Base-by-base conservation (phyloP, 1,140 invertebrate species). In the Hylaeus anthracinus region DNA sequence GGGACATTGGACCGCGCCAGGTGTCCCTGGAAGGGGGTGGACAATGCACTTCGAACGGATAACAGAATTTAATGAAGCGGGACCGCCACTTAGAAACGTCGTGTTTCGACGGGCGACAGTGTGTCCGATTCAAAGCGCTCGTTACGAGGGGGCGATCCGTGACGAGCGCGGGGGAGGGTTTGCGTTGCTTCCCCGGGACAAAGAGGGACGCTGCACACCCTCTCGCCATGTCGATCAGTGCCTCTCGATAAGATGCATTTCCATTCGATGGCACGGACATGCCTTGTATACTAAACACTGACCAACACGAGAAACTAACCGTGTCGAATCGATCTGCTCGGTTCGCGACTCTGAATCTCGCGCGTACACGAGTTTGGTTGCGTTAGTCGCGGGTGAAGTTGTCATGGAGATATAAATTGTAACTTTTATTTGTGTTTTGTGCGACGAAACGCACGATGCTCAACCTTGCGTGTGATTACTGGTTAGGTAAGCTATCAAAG, bases 21-120 rank as follows among this genome's bases (percentile, higher is more conserved):
- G 84, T 86, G 84, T 83, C 45, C 77, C 69, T 14, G 72, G 80
- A 51, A 10, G 51, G 51, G 51, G 51, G 51, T 51, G 64, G 56
- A 81, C 74, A 86, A 84, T 86, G 67, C 58, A 65, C 48, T 56
- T 51, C 80, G 80, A 9, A 73, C 76, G 80, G 79, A 86, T 84
- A 77, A 81, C 78, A 74, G 83, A 82, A 83, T 85, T 80, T 85
- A 86, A 86, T 79, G 83, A 84, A 86, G 75, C 80, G 67, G 71
- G 67, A 81, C 85, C 69, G 79, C 58, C 78, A 76, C 81, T 82
- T 82, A 80, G 72, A 70, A 55, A 85, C 63, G 72, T 70, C 72
- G 81, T 70, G 75, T 84, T 81, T 81, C 80, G 70, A 69, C 64
- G 6, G 79, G 65, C 10, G 79, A 82, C 82, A 73, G 70, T 71